Evolutionary conservation across 1,140 invertebrate genomes (phyloP), one percentile per base, ranked within the genome.

Genomic region (Atta texana): DNA sequence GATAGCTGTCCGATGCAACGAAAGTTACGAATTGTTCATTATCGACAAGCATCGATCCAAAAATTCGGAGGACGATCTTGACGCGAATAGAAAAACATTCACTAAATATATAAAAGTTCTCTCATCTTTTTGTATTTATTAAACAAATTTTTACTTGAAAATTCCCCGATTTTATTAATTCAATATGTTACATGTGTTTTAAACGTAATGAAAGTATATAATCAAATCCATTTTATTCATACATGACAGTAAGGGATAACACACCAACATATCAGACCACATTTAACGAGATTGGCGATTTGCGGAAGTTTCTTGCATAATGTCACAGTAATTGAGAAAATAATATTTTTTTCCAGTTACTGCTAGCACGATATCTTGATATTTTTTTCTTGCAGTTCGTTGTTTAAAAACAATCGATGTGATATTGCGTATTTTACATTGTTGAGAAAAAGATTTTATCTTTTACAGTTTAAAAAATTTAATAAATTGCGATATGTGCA

Each of bases 1-100:
- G 28, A 68, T n/a, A 55, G 63, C 14, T 5, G 24, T 61, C 53
- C n/a, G 2, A 21, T 66, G 49, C 44, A 31, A 18, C 24, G 24
- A 74, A 84, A 84, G 16, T 51, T 61, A 34, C 24, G 31, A 75
- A 63, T 63, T 24, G 24, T 24, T 74, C 18, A 12, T 82, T 69
- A 72, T 49, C 18, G n/a, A 21, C 18, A 14, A 21, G 6, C 2
- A 10, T 3, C 24, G 24, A 24, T 24, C 14, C 24, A 0, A 61
- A 61, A 59, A 75, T 28, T 8, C n/a, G 18, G 0, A 57, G 4
- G 0, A 31, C 57, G 6, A 63, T 12, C 4, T 28, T 18, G n/a
- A 39, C 18, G 34, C 31, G 2, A 66, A 28, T 49, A 49, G 5
- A 57, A 1, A 49, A 78, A 3, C 6, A 5, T 24, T 75, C 21